These are phyloP conservation scores for Vultur gryphus DNA, from an alignment of 2,797 vertebrate genomes.

Conservation along the genomic window DNA sequence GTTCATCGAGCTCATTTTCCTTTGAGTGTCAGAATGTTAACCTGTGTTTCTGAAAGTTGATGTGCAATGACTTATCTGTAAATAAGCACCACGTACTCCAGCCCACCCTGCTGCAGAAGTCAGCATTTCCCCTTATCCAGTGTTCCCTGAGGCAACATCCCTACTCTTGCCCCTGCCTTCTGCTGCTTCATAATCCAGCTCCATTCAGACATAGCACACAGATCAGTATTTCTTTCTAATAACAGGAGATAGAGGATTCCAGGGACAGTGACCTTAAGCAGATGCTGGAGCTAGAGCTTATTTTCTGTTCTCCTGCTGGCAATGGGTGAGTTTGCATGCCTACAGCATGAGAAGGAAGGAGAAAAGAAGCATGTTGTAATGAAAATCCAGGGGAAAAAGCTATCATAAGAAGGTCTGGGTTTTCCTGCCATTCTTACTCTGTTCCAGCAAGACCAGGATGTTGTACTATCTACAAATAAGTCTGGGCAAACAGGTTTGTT, in stretches of 20 bases:
- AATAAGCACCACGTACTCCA: fast-evolving
- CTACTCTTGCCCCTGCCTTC: background rate
- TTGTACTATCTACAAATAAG: background rate
- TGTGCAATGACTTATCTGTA: background rate
- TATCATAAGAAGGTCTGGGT: background rate
- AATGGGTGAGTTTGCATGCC: background rate
- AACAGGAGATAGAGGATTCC: background rate
- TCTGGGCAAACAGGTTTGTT: background rate
- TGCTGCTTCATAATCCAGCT: background rate
- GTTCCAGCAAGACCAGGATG: background rate
- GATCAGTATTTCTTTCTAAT: background rate
- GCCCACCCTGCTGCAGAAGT: background rate
- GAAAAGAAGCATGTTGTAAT: fast-evolving
- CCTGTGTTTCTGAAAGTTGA: background rate
- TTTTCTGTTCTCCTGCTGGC: background rate
- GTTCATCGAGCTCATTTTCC: background rate
- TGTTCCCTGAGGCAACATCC: background rate
- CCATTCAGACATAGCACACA: background rate
- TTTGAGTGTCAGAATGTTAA: background rate
- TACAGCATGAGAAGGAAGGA: background rate
- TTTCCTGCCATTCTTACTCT: background rate
- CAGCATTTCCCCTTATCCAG: background rate
- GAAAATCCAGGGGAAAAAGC: background rate
- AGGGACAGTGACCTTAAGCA: background rate
- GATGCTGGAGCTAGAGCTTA: background rate